Base-by-base conservation (phyloP, 2,888 invertebrate species). In the Andrena praecox region DNA sequence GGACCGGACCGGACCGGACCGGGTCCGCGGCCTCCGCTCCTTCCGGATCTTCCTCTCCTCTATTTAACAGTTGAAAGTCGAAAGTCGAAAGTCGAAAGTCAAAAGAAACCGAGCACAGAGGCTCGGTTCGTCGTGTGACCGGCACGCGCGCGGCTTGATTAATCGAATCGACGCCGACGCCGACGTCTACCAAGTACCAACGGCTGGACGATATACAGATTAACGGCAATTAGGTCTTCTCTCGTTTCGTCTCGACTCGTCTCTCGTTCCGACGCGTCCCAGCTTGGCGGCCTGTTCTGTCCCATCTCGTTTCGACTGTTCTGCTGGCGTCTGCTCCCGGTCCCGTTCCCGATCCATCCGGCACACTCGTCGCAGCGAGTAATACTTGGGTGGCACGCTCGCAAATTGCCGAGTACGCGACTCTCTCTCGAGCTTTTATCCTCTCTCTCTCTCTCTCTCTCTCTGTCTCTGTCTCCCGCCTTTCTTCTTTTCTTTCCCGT, bases 221-320 rank as follows among this genome's bases (percentile, higher is more conserved):
- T 84, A 84, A 72, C 62, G 56, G 59, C 73, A 70, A 77, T 83
- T 77, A 77, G 74, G 71, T 68, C 59, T 77, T 59, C 62, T 52
- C 33, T 69, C 52, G 71, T 66, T 42, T 54, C 54, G 48, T 42
- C 66, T 70, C 29, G 27, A 24, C 20, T 35, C 6, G n/a, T 0
- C 48, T 12, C 42, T 42, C 16, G 16, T 42, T 4, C 42, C 42
- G 42, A 42, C 42, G 42, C 42, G 42, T 3, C 42, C 42, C 42
- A 12, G 42, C 42, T 42, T 12, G 12, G 42, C 33, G 12, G 63
- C 31, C 16, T 16, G 48, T 20, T 66, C 6, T 5, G 73, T 56
- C 42, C 20, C 48, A 42, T 42, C 42, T 16, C 42, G 42, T 42
- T 42, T 42, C 42, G 16, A 42, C 42, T 16, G 16, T 42, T 42